Conservation (phyloP, 2,797 vertebrate species). For the Xyrichtys novacula region DNA sequence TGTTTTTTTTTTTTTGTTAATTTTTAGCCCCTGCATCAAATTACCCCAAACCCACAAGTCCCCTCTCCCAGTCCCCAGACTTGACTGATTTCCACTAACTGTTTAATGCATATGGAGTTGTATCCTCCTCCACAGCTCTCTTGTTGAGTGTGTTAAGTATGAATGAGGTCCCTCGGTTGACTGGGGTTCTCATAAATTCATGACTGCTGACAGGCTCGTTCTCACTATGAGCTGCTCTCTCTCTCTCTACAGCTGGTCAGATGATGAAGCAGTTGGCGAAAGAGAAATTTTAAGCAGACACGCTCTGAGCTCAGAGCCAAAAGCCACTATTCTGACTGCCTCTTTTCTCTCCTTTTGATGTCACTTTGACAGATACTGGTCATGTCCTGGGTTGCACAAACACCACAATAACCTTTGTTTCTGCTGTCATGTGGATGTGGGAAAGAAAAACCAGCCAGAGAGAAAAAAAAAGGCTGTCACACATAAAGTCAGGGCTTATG, state of each 20-base stretch:
- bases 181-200: slow-evolving; percentile 13
- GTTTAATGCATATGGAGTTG: not conserved
- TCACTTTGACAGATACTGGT: slow-evolving; percentile 43
- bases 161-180: slow-evolving; percentile 10
- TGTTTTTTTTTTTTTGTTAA: not conserved
- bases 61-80: not conserved
- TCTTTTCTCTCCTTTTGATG: slow-evolving; percentile 19
- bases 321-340: slow-evolving; percentile 1
- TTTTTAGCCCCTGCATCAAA: too few relatives aligned
- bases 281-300: not conserved
- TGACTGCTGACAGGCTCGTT: slow-evolving; percentile 7
- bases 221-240: slow-evolving; percentile 13
- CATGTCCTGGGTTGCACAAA: slow-evolving; percentile 34
- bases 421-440: slow-evolving; percentile 21
- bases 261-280: slow-evolving; percentile 10
- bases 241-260: slow-evolving; percentile 4
- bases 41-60: not conserved
- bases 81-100: slow-evolving; percentile 1
- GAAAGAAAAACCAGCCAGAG: slow-evolving; percentile 56
- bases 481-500: not conserved
- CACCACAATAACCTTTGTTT: slow-evolving; percentile 18
- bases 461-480: slow-evolving; percentile 31
- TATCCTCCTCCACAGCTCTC: slow-evolving; percentile 1
- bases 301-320: not conserved
- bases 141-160: slow-evolving; percentile 11